phyloP scores from a whole-genome alignment of 1,140 invertebrate genomes.

The Magallana angulata region DNA sequence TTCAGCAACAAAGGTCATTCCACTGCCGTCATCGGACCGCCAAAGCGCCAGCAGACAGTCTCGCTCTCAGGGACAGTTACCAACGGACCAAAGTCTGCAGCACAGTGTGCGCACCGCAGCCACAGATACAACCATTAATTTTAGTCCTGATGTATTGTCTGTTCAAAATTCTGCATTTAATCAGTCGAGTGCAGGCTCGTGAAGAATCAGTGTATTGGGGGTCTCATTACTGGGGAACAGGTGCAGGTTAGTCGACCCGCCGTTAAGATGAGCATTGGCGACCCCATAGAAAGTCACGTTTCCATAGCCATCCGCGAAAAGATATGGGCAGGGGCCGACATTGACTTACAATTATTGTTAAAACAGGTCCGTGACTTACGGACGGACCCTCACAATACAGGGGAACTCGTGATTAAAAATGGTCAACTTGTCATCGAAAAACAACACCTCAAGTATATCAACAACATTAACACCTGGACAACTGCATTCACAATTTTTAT shows the following conservation, averaged over 20 bases:
- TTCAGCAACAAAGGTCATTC: no score
- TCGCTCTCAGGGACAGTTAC: no score
- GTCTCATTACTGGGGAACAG: not conserved
- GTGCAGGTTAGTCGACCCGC: not conserved
- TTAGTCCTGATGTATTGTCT: no score
- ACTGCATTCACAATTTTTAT: conserved; percentile 36
- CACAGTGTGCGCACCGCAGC: no score
- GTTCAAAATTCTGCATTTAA: no score
- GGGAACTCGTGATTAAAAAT: conserved; percentile 19
- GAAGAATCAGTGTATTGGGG: not conserved
- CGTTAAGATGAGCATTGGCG: not conserved
- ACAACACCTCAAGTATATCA: not conserved
- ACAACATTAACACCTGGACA: conserved; percentile 35
- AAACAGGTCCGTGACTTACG: not conserved
- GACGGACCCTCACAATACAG: not conserved
- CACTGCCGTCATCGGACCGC: no score
- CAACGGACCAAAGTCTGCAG: no score
- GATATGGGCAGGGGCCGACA: not conserved
- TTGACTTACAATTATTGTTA: not conserved
- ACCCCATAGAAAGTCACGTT: not conserved
- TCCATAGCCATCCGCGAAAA: not conserved
- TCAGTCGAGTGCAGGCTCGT: not conserved
- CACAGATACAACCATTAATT: no score
- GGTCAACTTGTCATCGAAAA: conserved; percentile 21
- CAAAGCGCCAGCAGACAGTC: no score